A percentile compares a stretch with the other conserved stretches of the same genome.
Evolutionary conservation across 2,113 vertebrate genomes (phyloP).

Genomic region (Crocuta crocuta): DNA sequence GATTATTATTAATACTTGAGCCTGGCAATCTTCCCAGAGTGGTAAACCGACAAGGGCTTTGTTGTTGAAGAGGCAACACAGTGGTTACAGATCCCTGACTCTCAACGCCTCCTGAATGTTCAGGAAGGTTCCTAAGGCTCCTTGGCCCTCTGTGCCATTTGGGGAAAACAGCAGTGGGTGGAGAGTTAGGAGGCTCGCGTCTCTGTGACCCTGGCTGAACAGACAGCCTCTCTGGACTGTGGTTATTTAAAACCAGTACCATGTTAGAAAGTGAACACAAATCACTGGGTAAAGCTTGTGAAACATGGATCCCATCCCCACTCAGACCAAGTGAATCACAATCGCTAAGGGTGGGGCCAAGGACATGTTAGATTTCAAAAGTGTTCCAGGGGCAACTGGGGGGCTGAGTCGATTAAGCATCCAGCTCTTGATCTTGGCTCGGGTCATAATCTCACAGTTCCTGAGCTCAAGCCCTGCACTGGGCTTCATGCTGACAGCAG

Average conservation of each 20-base stretch:
- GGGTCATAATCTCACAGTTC: too few relatives aligned
- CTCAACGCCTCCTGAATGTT: conserved; percentile 43
- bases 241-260: neutral
- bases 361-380: neutral
- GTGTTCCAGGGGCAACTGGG: neutral
- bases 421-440: too few relatives aligned
- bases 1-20: conserved; percentile 86
- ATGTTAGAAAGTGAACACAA: neutral
- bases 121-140: neutral
- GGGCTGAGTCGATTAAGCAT: too few relatives aligned
- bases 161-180: neutral
- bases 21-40: conserved; percentile 85
- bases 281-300: neutral
- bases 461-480: too few relatives aligned
- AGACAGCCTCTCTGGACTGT: neutral
- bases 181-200: neutral
- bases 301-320: neutral
- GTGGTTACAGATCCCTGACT: conserved; percentile 15
- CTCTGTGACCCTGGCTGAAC: neutral
- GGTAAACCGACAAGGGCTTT: conserved; percentile 77
- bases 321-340: neutral
- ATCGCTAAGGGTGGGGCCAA: neutral
- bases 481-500: too few relatives aligned
- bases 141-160: neutral
- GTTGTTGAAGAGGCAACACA: conserved; percentile 72